Evolutionary conservation across 2,888 invertebrate species (phyloP).

Genomic region (Caenorhabditis afra): DNA sequence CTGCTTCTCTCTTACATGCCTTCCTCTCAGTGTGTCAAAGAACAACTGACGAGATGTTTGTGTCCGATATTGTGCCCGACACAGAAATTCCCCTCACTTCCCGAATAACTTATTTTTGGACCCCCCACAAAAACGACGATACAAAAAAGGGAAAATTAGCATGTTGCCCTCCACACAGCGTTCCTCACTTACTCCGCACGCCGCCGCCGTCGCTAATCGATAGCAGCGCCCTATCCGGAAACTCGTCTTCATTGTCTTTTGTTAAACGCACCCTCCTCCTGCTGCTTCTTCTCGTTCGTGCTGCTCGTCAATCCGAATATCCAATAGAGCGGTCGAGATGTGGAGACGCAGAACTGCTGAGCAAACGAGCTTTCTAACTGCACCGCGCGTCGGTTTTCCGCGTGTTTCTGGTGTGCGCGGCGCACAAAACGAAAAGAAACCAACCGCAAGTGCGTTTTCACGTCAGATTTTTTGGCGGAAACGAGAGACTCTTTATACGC

Average conservation of each 20-base stretch:
- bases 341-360: conserved; percentile 39
- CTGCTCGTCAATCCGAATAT: conserved; percentile 30
- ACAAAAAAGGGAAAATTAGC: not conserved
- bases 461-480: conserved; percentile 13
- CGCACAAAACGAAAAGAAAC: conserved; percentile 9
- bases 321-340: conserved; percentile 1
- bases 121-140: too few species aligned
- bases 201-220: conserved; percentile 34
- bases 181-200: conserved; percentile 17
- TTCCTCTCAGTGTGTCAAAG: too few species aligned
- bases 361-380: conserved; percentile 36
- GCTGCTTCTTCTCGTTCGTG: not conserved
- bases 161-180: not conserved
- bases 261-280: conserved; percentile 7
- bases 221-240: conserved; percentile 23
- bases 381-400: conserved; percentile 37
- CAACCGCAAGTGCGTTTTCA: not conserved
- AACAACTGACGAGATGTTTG: too few species aligned
- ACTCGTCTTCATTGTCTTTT: conserved; percentile 33
- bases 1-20: too few species aligned
- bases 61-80: too few species aligned
- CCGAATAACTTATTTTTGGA: not conserved
- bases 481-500: not conserved
- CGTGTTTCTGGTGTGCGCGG: conserved; percentile 6
- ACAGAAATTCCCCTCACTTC: not conserved